phyloP scores from a whole-genome alignment of 2,797 vertebrate genomes.

The Tadarida brasiliensis region DNA sequence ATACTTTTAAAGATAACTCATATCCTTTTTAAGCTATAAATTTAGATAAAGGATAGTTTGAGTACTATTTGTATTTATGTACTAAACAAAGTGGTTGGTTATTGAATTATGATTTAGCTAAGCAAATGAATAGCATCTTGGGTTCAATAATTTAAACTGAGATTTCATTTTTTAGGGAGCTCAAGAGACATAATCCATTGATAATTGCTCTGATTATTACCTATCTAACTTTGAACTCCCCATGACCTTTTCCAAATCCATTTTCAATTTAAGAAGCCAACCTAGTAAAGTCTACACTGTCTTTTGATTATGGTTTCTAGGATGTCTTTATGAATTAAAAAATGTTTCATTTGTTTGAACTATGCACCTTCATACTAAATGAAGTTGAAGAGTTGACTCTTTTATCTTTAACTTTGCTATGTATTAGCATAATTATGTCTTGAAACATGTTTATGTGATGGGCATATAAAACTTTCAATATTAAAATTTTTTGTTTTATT shows the following conservation, averaged over 20 bases:
- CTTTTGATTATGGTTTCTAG: constrained; percentile 80
- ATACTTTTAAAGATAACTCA: constrained; percentile 47
- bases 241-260: constrained; percentile 79
- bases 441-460: constrained; percentile 54
- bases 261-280: constrained; percentile 85
- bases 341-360: constrained; percentile 70
- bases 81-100: constrained; percentile 7
- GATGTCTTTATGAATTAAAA: constrained; percentile 78
- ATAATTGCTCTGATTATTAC: constrained; percentile 86
- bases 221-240: constrained; percentile 83
- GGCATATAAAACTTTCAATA: constrained; percentile 58
- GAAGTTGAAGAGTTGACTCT: constrained; percentile 65
- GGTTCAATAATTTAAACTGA: constrained; percentile 73
- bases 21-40: background rate
- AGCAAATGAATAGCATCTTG: constrained; percentile 73
- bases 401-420: constrained; percentile 74
- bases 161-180: constrained; percentile 78
- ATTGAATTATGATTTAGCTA: constrained; percentile 63
- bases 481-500: background rate
- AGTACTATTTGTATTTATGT: background rate
- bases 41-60: background rate
- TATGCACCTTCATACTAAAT: constrained; percentile 61
- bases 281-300: constrained; percentile 80
- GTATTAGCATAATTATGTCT: constrained; percentile 72
- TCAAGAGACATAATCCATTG: constrained; percentile 78